Base-by-base conservation (phyloP, 2,113 vertebrate species). In the Dipodomys merriami region DNA sequence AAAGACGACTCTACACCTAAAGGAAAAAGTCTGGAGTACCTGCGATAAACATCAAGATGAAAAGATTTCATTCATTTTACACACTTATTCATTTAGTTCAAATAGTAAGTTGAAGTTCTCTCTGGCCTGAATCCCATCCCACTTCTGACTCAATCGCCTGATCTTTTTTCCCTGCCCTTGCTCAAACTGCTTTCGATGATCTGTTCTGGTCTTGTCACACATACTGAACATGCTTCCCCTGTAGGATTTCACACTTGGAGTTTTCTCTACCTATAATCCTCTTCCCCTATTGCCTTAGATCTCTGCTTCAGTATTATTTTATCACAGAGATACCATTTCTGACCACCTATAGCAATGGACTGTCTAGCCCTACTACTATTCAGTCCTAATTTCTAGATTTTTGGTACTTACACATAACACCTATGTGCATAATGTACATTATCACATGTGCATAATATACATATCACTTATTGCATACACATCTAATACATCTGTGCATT, bases 21-120 rank as follows among this genome's bases (percentile, higher is more conserved):
- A 86, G 6, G 7, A 49, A 10, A 68, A 46, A 49, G 9, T 4
- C 79, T 71, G 20, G 25, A 35, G 49, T 71, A 67, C 30, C 30
- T 49, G 30, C 53, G 88, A 68, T 77, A 68, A 82, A 68, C 82
- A 92, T 78, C 22, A 64, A 67, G 53, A 81, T 53, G 39, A 74
- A 60, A 53, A 90, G 18, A 64, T 86, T 72, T 44, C 35, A 64
- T 35, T 90, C 39, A 20, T 81, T 39, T 39, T 39, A 39, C 39
- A 39, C 6, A 49, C 25, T 69, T 76, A 60, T 46, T 74, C 19
- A 69, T 74, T 93, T 88, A 5, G 13, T 73, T 33, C 53, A 62
- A 30, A 27, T 30, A 1, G 0, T 39, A 19, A 3, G 72, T 16
- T 39, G 1, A 64, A 19, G 30, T 53, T 7, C 44, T 30, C 1